Conservation (phyloP, 2,888 invertebrate genomes). For the Parnassius glacialis region DNA sequence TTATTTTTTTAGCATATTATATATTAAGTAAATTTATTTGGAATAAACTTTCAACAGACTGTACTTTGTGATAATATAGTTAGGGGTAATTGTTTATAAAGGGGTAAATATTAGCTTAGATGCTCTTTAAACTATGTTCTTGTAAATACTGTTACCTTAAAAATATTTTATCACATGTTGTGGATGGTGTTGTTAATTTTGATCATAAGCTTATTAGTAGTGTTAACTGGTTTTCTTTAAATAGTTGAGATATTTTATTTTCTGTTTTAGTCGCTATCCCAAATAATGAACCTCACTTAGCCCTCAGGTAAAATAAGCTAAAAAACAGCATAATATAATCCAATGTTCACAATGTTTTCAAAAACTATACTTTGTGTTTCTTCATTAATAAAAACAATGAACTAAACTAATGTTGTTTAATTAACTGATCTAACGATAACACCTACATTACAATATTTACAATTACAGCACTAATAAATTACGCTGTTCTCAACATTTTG, state of each 20-base stretch:
- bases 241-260: not conserved
- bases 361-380: not conserved
- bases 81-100: slow-evolving; percentile 9
- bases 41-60: slow-evolving; percentile 21
- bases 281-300: no score
- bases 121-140: slow-evolving; percentile 26
- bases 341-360: not conserved
- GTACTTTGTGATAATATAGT: slow-evolving; percentile 25
- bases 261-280: not conserved
- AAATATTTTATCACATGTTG: slow-evolving; percentile 31
- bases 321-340: slow-evolving; percentile 2
- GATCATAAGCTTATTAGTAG: slow-evolving; percentile 14
- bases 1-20: not conserved
- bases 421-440: slow-evolving; percentile 24
- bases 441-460: slow-evolving; percentile 27
- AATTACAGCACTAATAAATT: slow-evolving; percentile 29
- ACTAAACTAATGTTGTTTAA: slow-evolving; percentile 9
- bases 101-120: slow-evolving; percentile 19
- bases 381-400: slow-evolving; percentile 14
- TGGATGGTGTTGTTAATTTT: slow-evolving; percentile 30
- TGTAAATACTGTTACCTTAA: slow-evolving; percentile 29
- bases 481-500: slow-evolving; percentile 91
- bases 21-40: not conserved
- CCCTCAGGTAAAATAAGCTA: not conserved
- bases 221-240: not conserved